Evolutionary conservation across 2,797 vertebrate species (phyloP).

Genomic region (Acipenser oxyrinchus): DNA sequence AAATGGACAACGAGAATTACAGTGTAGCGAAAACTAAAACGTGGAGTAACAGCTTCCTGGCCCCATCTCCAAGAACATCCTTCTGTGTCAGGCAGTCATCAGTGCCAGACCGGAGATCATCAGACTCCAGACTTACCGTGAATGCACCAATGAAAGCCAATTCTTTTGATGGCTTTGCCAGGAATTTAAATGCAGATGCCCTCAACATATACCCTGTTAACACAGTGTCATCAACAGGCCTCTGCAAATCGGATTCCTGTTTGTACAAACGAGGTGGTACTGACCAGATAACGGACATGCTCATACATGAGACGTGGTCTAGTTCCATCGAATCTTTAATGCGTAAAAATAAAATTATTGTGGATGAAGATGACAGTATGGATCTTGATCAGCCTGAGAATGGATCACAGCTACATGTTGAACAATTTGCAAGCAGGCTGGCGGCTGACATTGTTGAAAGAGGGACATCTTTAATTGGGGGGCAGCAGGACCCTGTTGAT

Average conservation of each 20-base stretch:
- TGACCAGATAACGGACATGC: constrained; percentile 85
- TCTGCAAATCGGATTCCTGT: constrained; percentile 94
- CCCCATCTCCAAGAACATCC: constrained; percentile 66
- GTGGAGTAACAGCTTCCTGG: constrained; percentile 74
- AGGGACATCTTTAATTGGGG: constrained; percentile 59
- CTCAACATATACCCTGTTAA: constrained; percentile 66
- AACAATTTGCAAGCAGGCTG: constrained; percentile 66
- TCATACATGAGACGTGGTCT: constrained; percentile 93
- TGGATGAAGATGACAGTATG: constrained; percentile 55
- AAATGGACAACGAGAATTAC: constrained; percentile 80
- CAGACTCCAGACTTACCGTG: constrained; percentile 76
- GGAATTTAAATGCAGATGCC: constrained; percentile 65
- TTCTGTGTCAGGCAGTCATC: constrained; percentile 88
- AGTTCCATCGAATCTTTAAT: constrained; percentile 93
- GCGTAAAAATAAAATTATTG: constrained; percentile 94
- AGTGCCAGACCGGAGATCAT: constrained; percentile 75
- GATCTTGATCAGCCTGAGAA: constrained; percentile 51
- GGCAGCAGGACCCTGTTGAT: constrained; percentile 58
- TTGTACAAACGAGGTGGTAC: constrained; percentile 78
- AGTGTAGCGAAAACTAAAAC: constrained; percentile 71
- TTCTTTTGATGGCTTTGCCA: constrained; percentile 87
- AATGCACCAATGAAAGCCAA: constrained; percentile 85
- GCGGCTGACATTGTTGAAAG: constrained; percentile 71
- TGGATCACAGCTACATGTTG: constrained; percentile 60
- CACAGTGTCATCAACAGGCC: constrained; percentile 62